Percentiles rank a stretch among this genome's conserved stretches.
Conservation (phyloP, 2,888 invertebrate species). For the Schizotus pectinicornis region DNA sequence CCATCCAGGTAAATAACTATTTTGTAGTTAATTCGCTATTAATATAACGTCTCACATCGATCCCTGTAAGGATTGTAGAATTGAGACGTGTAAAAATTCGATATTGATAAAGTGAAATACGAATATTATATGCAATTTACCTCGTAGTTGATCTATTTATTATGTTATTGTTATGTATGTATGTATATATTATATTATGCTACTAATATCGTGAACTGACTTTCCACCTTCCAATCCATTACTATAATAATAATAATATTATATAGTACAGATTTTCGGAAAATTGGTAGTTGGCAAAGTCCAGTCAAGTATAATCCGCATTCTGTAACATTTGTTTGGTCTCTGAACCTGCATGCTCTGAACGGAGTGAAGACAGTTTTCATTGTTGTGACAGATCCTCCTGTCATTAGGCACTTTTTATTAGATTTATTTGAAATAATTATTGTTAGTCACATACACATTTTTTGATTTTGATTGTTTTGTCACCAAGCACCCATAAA, state of each 20-base stretch:
- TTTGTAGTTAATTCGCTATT: constrained; percentile 13
- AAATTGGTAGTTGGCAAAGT: too few species aligned
- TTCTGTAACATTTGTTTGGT: too few species aligned
- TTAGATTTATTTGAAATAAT: too few species aligned
- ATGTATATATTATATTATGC: too few species aligned
- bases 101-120: background rate
- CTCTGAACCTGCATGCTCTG: background rate
- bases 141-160: constrained; percentile 5
- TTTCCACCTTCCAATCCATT: too few species aligned
- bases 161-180: background rate
- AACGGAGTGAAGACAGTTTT: constrained; percentile 23
- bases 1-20: too few species aligned
- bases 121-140: background rate
- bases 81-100: constrained; percentile 20
- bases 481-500: too few species aligned
- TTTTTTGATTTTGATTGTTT: too few species aligned
- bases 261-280: too few species aligned
- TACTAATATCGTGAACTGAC: too few species aligned
- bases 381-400: background rate
- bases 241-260: too few species aligned
- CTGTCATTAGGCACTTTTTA: background rate
- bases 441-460: background rate
- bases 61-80: constrained; percentile 30
- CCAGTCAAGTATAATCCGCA: too few species aligned
- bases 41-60: constrained; percentile 26